Evolutionary conservation across 2,113 vertebrate genomes (phyloP).

Genomic region (Grallaria varia): DNA sequence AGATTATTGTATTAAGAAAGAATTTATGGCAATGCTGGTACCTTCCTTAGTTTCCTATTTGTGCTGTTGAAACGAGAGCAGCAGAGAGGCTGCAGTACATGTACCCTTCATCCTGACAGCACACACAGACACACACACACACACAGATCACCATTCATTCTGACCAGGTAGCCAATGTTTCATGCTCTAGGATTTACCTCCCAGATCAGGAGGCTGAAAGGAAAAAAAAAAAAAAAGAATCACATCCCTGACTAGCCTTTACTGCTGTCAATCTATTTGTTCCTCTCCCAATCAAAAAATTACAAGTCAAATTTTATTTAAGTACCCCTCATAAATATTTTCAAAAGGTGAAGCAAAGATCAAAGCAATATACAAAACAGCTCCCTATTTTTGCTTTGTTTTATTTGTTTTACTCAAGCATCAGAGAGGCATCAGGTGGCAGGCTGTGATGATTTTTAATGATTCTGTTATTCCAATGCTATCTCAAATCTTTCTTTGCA

Average conservation of each 20-base stretch:
- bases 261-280: not conserved
- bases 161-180: not conserved
- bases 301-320: not conserved
- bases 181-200: not conserved
- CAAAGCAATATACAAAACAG: not conserved
- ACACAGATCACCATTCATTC: not conserved
- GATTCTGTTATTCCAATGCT: not conserved
- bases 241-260: not conserved
- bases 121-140: not conserved
- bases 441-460: slow-evolving; percentile 2
- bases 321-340: not conserved
- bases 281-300: not conserved
- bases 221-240: not conserved
- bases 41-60: not conserved
- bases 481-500: not conserved
- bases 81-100: rapidly evolving
- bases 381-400: not conserved
- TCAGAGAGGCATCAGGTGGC: not conserved
- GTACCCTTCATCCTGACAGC: not conserved
- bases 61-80: not conserved
- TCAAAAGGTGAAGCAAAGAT: slow-evolving; percentile 30
- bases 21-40: not conserved
- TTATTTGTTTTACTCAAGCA: not conserved
- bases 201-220: not conserved
- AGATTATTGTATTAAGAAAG: not conserved